These are phyloP conservation scores for Oscarella lobularis DNA, from an alignment of 37 sponge, comb jelly and placozoan genomes.

Conservation along the genomic window DNA sequence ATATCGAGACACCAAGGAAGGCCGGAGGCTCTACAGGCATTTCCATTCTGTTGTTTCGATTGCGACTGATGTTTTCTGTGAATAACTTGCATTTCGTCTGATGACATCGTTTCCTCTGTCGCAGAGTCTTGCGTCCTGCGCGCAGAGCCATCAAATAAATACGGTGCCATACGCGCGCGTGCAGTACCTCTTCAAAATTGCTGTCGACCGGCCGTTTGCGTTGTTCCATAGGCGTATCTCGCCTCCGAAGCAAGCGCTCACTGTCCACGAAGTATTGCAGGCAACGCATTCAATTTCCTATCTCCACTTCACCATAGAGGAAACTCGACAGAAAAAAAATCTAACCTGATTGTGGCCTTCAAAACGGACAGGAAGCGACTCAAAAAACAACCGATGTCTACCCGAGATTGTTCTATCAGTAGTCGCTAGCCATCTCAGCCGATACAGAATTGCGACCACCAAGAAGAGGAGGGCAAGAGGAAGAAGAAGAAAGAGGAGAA, in stretches of 20 bases:
- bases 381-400: neutral
- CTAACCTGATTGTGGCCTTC: neutral
- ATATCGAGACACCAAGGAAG: neutral
- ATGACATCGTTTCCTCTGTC: too few species aligned
- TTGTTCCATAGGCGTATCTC: neutral
- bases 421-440: too few species aligned
- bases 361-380: neutral
- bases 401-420: too few species aligned
- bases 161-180: too few species aligned
- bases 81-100: too few species aligned
- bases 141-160: too few species aligned
- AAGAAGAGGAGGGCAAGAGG: neutral
- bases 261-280: neutral
- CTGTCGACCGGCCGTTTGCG: neutral
- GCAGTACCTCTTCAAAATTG: too few species aligned
- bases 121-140: too few species aligned
- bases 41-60: too few species aligned
- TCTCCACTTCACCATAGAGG: neutral
- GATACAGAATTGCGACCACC: too few species aligned
- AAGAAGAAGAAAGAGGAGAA: neutral
- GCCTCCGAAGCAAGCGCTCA: neutral
- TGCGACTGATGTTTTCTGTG: too few species aligned
- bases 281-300: neutral
- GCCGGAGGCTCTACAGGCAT: too few species aligned
- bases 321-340: neutral